Percentiles rank a stretch among this genome's conserved stretches.
Conservation (phyloP, 2,888 invertebrate species). For the Rhaphigaster nebulosa region DNA sequence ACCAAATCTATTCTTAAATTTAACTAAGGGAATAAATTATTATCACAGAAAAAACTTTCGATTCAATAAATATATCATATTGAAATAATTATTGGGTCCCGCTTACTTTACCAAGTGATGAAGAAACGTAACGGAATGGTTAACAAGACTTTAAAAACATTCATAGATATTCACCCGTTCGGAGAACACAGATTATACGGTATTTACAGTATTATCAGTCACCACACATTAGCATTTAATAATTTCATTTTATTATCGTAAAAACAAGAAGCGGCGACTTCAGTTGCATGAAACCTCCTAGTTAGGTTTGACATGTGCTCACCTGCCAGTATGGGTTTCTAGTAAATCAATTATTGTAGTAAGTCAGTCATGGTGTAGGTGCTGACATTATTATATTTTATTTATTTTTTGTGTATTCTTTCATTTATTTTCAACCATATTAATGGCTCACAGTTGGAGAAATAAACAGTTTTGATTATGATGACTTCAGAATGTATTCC, state of each 20-base stretch:
- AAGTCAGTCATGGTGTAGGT: neutral
- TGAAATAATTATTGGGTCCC: neutral
- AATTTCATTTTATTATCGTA: neutral
- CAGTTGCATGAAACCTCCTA: constrained; percentile 21
- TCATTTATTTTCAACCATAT: neutral
- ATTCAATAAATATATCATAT: neutral
- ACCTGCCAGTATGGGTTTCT: neutral
- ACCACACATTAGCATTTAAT: neutral
- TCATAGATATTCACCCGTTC: neutral
- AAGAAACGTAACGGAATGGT: constrained; percentile 15
- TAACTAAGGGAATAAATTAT: neutral
- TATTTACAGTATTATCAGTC: neutral
- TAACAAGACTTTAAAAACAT: neutral
- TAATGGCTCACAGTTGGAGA: neutral
- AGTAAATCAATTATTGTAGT: too few relatives aligned
- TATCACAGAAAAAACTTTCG: constrained; percentile 1
- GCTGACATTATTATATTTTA: neutral
- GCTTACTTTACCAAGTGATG: neutral
- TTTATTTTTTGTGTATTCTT: neutral
- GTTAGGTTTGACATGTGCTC: constrained; percentile 53
- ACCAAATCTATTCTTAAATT: constrained; percentile 21
- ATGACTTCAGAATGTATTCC: constrained; percentile 33
- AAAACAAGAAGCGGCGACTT: neutral
- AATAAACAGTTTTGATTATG: neutral
- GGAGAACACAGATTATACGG: neutral